Percentiles rank a stretch among this genome's conserved stretches.
These are phyloP conservation scores for Pangasius sanitwongsei DNA, from an alignment of 2,797 vertebrate species.

Conservation along the genomic window DNA sequence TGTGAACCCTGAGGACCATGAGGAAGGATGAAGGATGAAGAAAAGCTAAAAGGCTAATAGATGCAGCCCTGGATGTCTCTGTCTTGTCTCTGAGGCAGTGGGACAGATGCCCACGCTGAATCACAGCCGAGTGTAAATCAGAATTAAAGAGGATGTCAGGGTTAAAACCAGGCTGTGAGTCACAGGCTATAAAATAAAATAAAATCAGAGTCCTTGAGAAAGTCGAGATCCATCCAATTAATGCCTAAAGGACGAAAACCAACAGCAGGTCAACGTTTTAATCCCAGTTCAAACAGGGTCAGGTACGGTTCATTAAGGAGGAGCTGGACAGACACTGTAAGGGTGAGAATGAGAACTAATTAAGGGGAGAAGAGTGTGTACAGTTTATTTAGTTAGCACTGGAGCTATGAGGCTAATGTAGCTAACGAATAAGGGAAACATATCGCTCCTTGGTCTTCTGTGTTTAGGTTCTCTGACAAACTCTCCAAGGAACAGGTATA, in stretches of 20 bases:
- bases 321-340: not conserved
- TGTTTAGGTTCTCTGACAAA: not conserved
- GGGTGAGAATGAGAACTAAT: not conserved
- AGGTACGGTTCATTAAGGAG: not conserved
- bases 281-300: not conserved
- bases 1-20: not conserved
- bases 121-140: not conserved
- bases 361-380: not conserved
- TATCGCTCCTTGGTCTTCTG: not conserved
- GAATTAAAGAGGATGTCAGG: not conserved
- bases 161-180: not conserved
- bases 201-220: not conserved
- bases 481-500: not conserved
- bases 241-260: not conserved
- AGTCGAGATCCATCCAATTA: not conserved
- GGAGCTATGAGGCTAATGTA: not conserved
- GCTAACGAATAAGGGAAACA: not conserved
- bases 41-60: not conserved
- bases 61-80: not conserved
- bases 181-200: not conserved
- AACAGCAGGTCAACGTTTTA: not conserved
- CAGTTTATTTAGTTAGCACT: not conserved
- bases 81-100: not conserved
- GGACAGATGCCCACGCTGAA: slow-evolving; percentile 4
- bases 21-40: not conserved